Evolutionary conservation across 2,797 vertebrate species (phyloP).

Genomic region (Pseudopleuronectes americanus): DNA sequence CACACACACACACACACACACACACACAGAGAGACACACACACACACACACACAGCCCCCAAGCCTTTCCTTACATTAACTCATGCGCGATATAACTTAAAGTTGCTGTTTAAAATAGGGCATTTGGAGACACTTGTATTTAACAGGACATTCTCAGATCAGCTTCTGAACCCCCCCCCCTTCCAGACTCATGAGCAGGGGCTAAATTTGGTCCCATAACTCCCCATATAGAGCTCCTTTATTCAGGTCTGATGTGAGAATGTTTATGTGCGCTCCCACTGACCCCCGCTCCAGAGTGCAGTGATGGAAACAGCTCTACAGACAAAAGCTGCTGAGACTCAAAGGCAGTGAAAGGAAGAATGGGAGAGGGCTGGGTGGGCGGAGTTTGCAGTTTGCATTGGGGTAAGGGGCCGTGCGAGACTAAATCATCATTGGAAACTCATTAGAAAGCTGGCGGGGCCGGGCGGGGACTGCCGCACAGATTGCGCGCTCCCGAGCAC

Average conservation of each 20-base stretch:
- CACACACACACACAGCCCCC: slow-evolving; percentile 8
- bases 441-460: slow-evolving; percentile 88
- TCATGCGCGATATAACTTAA: slow-evolving; percentile 27
- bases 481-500: slow-evolving; percentile 83
- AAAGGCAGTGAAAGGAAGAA: slow-evolving; percentile 77
- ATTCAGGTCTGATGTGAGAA: slow-evolving; percentile 67
- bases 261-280: slow-evolving; percentile 65
- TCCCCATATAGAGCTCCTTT: slow-evolving; percentile 53
- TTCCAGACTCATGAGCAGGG: slow-evolving; percentile 18
- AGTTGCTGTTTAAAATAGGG: slow-evolving; percentile 17
- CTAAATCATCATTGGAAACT: slow-evolving; percentile 88
- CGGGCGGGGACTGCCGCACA: slow-evolving; percentile 80
- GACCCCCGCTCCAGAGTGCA: slow-evolving; percentile 64
- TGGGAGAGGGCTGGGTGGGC: slow-evolving; percentile 46
- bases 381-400: slow-evolving; percentile 20
- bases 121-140: slow-evolving; percentile 27
- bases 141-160: slow-evolving; percentile 7
- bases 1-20: slow-evolving; percentile 28
- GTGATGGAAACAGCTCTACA: slow-evolving; percentile 70
- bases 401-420: slow-evolving; percentile 48
- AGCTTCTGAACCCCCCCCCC: neutral
- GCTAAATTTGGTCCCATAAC: slow-evolving; percentile 27
- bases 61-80: slow-evolving; percentile 23
- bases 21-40: slow-evolving; percentile 36
- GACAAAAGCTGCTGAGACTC: slow-evolving; percentile 76